Evolutionary conservation across 2,888 invertebrate species (phyloP).

Genomic region (Chrysotoxum bicinctum): DNA sequence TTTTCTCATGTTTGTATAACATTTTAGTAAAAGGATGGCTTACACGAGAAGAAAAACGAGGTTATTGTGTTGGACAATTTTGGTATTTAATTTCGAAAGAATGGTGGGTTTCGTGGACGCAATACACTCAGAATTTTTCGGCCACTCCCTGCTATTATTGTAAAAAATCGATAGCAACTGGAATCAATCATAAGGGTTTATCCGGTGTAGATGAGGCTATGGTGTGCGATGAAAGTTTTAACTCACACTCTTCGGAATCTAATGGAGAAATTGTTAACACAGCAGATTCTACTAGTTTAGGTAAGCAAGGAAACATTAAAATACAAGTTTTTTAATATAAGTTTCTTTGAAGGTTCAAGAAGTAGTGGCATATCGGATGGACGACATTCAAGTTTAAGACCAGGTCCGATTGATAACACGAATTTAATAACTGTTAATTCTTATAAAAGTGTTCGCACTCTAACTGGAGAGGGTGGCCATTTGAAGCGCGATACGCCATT

Average conservation of each 20-base stretch:
- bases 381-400: slow-evolving; percentile 83
- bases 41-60: slow-evolving; percentile 88
- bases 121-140: slow-evolving; percentile 84
- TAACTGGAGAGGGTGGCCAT: slow-evolving; percentile 94
- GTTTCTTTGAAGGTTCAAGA: slow-evolving; percentile 80
- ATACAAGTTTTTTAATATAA: background rate
- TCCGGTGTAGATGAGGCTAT: slow-evolving; percentile 84
- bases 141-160: slow-evolving; percentile 82
- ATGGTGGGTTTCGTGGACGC: slow-evolving; percentile 93
- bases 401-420: slow-evolving; percentile 90
- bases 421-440: slow-evolving; percentile 85
- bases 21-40: slow-evolving; percentile 89
- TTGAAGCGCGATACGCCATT: slow-evolving; percentile 88
- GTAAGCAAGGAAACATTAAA: slow-evolving; percentile 53
- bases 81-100: slow-evolving; percentile 93
- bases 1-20: background rate
- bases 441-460: slow-evolving; percentile 87
- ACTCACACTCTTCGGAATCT: slow-evolving; percentile 85
- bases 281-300: slow-evolving; percentile 83
- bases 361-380: slow-evolving; percentile 87
- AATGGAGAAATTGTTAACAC: slow-evolving; percentile 85
- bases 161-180: slow-evolving; percentile 76
- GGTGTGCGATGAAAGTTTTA: slow-evolving; percentile 88
- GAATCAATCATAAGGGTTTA: slow-evolving; percentile 74
- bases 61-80: slow-evolving; percentile 91